Evolutionary conservation across 1,140 invertebrate species (phyloP).

Genomic region (Ostrea denselamellosa): DNA sequence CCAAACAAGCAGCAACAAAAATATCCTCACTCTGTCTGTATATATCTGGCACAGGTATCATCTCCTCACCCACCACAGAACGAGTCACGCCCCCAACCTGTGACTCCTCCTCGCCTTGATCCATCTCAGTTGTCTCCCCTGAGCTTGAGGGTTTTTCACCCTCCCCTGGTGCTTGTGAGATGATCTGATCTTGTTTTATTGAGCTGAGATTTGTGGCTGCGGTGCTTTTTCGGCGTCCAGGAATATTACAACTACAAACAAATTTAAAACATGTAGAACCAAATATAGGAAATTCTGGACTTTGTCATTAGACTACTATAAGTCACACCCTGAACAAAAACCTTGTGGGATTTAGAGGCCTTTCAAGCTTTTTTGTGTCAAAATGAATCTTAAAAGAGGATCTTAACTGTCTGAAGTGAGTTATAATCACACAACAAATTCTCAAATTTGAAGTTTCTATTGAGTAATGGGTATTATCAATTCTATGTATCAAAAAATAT

Average conservation of each 20-base stretch:
- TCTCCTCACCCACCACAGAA: slow-evolving; percentile 56
- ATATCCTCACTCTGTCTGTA: slow-evolving; percentile 55
- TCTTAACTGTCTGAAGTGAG: background rate
- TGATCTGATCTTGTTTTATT: slow-evolving; percentile 61
- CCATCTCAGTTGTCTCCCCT: slow-evolving; percentile 48
- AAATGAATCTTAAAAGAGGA: background rate
- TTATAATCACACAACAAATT: background rate
- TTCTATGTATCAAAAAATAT: no score
- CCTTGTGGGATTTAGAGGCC: no score
- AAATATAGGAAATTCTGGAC: background rate
- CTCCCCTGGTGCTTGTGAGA: slow-evolving; percentile 14
- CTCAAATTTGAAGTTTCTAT: no score
- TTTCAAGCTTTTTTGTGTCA: no score
- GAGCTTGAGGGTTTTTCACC: slow-evolving; percentile 43
- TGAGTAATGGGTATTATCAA: no score
- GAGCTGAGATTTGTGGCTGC: slow-evolving; percentile 62
- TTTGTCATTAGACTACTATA: no score
- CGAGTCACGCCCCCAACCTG: slow-evolving; percentile 47
- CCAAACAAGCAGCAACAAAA: background rate
- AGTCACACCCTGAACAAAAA: no score
- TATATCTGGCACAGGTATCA: slow-evolving; percentile 57
- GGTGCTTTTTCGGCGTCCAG: slow-evolving; percentile 64
- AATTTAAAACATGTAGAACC: background rate
- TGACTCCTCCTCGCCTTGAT: slow-evolving; percentile 47
- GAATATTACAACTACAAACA: slow-evolving; percentile 29